These are phyloP conservation scores for Sparidentex hasta DNA, from an alignment of 2,797 vertebrate genomes.

Conservation along the genomic window DNA sequence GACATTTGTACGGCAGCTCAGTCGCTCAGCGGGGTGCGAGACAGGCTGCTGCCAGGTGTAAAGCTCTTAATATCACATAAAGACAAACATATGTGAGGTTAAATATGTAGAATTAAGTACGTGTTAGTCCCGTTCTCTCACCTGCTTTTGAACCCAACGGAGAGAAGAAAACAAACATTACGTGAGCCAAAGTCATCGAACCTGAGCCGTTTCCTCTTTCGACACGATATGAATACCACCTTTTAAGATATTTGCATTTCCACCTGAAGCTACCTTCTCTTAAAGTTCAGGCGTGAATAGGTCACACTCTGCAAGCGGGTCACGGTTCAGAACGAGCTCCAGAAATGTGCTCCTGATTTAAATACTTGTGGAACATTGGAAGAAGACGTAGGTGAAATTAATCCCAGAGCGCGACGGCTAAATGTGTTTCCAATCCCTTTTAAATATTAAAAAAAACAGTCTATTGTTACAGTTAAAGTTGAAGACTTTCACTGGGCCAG, in stretches of 20 bases:
- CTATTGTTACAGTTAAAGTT: conserved; percentile 53
- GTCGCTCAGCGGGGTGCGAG: conserved; percentile 36
- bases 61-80: conserved; percentile 35
- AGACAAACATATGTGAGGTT: conserved; percentile 12
- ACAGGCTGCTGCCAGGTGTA: conserved; percentile 31
- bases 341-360: conserved; percentile 68
- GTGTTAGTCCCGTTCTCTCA: conserved; percentile 4
- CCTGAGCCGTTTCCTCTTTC: neutral
- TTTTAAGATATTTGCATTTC: neutral
- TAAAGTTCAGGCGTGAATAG: conserved; percentile 21
- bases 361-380: conserved; percentile 62
- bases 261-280: conserved; percentile 22
- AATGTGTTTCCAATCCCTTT: conserved; percentile 68
- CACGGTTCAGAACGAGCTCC: conserved; percentile 22
- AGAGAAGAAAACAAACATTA: neutral
- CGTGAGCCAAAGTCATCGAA: conserved; percentile 1
- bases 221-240: neutral
- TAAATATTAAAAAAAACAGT: conserved; percentile 20
- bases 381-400: conserved; percentile 46
- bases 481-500: conserved; percentile 64
- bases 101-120: neutral
- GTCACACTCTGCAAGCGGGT: conserved; percentile 50
- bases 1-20: conserved; percentile 44
- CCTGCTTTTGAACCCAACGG: neutral
- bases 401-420: conserved; percentile 47